Base-by-base conservation (phyloP, 2,888 invertebrate genomes). In the Ceriagrion tenellum region DNA sequence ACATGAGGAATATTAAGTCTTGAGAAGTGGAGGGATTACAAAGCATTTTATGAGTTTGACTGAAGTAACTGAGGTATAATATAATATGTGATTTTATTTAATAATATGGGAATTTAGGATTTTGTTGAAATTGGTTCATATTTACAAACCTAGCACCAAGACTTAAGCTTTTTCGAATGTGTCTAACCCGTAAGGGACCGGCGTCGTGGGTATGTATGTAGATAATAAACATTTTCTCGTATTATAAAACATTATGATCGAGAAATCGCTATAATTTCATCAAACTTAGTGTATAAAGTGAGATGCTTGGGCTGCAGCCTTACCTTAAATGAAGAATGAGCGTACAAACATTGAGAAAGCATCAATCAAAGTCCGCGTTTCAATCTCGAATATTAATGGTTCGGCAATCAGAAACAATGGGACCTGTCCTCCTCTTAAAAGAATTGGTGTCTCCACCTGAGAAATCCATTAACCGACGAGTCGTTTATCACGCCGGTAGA, bases 361-460 rank as follows among this genome's bases (percentile, higher is more conserved):
- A 81, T 81, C 81, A 81, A 81, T 81, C 81, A 81, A 81, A 81
- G 81, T 81, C 81, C 35, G 81, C 30, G 81, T 81, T 81, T 81
- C 35, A 81, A 81, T 81, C 81, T 35, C 35, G 81, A 81, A 81
- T 81, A 81, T 81, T 81, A 81, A 81, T 81, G 81, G 81, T 81
- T 81, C 35, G 16, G 81, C 81, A 81, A 81, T 81, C 81, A 81
- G 35, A 81, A 81, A 81, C 81, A 81, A 81, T 81, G 81, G 81
- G 81, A 81, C 81, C 81, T 81, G 81, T 81, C 81, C 35, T 35
- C 81, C 35, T 35, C 13, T 26, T 4, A 81, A 81, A 81, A 81
- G 81, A 81, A 81, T 81, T 81, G 81, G 81, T 81, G 81, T 81
- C 81, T 81, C 81, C 81, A 81, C 81, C 81, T 81, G 81, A 81